Evolutionary conservation across 1,140 invertebrate genomes (phyloP), one percentile per base, ranked within the genome.

Genomic region (Eciton burchellii): DNA sequence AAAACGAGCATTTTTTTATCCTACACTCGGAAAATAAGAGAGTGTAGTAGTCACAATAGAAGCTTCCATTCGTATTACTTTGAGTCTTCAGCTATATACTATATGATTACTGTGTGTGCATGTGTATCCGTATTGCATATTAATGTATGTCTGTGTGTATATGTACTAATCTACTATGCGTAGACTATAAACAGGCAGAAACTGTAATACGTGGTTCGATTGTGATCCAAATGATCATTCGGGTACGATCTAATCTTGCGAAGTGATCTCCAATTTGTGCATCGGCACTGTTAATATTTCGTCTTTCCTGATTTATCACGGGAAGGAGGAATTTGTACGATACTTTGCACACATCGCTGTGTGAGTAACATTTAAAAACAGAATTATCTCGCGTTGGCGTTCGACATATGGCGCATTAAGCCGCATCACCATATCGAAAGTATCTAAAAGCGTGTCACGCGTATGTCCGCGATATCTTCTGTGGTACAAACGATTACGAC

Each of bases 341-440:
- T 43, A 54, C 12, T 79, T 35, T 16, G 1, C 45, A 9, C 41
- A 16, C 29, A 12, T 52, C 57, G 29, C 52, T 90, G 89, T 90
- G 90, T 91, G 88, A 84, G 60, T 83, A 91, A 90, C 85, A 90
- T 88, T 90, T 89, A 89, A 90, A 89, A 89, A 88, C 88, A 90
- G 85, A 90, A 90, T 91, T 90, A 91, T 90, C 90, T 72, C n/a
- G 56, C 73, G 26, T 26, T 35, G 68, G 59, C 35, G 4, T 12
- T 9, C 76, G 47, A 77, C 86, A 84, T 81, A 81, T 84, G 85
- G 47, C 41, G 12, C 56, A 59, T 49, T 19, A 24, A 24, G 5
- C n/a, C 14, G 43, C 35, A 52, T 73, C 56, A 41, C 14, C 19
- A 70, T 79, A 47, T 73, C 57, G 49, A 86, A 21, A 26, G 35